These are phyloP conservation scores for Hippocampus zosterae DNA, from an alignment of 2,113 vertebrate species.

Conservation along the genomic window DNA sequence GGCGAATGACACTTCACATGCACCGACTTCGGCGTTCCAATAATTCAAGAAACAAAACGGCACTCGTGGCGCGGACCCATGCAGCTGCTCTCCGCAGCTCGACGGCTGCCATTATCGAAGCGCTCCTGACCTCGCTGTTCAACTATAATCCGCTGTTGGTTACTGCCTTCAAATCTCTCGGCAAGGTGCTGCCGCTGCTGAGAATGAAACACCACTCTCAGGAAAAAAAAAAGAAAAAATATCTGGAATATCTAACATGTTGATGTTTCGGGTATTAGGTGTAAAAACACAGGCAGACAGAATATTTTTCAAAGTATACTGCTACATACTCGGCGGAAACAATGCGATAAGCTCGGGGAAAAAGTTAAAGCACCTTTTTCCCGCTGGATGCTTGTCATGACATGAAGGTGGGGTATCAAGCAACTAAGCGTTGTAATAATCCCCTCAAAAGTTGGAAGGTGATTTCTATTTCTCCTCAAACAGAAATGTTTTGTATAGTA, in stretches of 20 bases:
- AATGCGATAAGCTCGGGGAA: constrained; percentile 31
- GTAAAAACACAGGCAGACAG: background rate
- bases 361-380: constrained; percentile 34
- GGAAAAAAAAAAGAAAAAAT: background rate
- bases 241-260: background rate
- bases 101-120: constrained; percentile 44
- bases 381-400: constrained; percentile 54
- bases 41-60: constrained; percentile 49
- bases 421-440: background rate
- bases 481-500: background rate
- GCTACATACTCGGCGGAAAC: constrained; percentile 17
- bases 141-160: constrained; percentile 37
- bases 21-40: constrained; percentile 43
- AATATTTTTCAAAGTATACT: background rate
- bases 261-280: background rate
- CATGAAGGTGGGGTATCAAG: constrained; percentile 1
- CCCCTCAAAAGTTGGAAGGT: background rate
- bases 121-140: constrained; percentile 37
- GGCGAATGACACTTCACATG: constrained; percentile 31
- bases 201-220: background rate
- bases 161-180: constrained; percentile 30
- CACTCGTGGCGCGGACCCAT: constrained; percentile 19
- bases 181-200: constrained; percentile 14
- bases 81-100: constrained; percentile 36
- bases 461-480: background rate